Evolutionary conservation across 2,888 invertebrate species (phyloP), one percentile per base, ranked within the genome.

Genomic region (Branchipolynoe longqiensis): DNA sequence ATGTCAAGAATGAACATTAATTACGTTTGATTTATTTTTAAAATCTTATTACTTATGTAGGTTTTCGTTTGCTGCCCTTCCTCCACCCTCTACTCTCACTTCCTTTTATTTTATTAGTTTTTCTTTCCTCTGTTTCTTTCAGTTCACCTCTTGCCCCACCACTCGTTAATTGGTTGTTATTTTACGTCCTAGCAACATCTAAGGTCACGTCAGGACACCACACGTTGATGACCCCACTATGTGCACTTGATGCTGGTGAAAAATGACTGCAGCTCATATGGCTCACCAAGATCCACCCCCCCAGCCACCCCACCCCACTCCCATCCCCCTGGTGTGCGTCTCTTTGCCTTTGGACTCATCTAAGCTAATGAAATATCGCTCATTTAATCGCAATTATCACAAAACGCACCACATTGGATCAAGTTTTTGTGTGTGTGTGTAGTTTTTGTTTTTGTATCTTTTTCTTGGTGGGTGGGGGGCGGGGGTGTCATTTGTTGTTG

Each of bases 331-430:
- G 36, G 38, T 36, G 22, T 69, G 38, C 38, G 6, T 69, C 25
- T 38, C 36, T 69, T 38, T 69, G 69, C 69, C 69, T 69, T n/a
- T 69, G 69, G 33, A 69, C 38, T 38, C 28, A 31, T 36, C 69
- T 69, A 78, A 78, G 41, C 78, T 54, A 78, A 78, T 78, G 78
- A 48, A 78, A 78, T 78, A 31, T 78, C 48, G 28, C 38, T 36
- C 69, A 31, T 36, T 69, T 12, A 69, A 69, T 36, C 69, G n/a
- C n/a, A 36, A 33, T 78, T 78, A 78, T 78, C 78, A 78, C 78
- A 78, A 78, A n/a, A 78, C 48, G 78, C 78, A 78, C 78, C 41
- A 78, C 41, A 78, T 78, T 78, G 78, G 78, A 48, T 48, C 78
- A n/a, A n/a, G n/a, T n/a, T n/a, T n/a, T n/a, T n/a, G n/a, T n/a